A percentile compares a stretch with the other conserved stretches of the same genome.
Evolutionary conservation across 1,140 invertebrate species (phyloP).

Genomic region (Sitobion miscanthi): DNA sequence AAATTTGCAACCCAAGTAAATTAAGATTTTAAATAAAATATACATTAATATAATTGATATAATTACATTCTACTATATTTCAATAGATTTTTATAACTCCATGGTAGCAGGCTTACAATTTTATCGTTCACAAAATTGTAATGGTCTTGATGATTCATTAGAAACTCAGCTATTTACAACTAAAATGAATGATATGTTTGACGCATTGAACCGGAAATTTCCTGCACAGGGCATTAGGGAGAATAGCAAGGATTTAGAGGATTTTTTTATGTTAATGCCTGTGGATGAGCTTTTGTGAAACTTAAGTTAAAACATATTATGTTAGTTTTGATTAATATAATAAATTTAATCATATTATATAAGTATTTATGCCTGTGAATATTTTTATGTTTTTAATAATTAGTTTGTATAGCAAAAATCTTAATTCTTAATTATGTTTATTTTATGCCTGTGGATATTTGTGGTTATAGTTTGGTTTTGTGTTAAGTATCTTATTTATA

Average conservation of each 20-base stretch:
- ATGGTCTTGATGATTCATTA: not conserved
- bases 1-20: not conserved
- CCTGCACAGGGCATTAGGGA: not conserved
- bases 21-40: not conserved
- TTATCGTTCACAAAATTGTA: not conserved
- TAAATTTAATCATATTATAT: not conserved
- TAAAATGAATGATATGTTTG: not conserved
- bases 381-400: not conserved
- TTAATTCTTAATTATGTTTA: not conserved
- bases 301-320: not conserved
- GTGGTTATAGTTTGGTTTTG: too few relatives aligned
- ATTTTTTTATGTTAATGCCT: not conserved
- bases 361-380: not conserved
- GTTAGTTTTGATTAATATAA: not conserved
- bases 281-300: not conserved
- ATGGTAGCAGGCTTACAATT: not conserved
- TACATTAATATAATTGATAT: not conserved
- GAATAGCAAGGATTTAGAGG: slow-evolving; percentile 5
- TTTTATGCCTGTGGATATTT: not conserved
- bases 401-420: not conserved
- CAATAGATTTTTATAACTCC: not conserved
- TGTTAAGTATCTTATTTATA: too few relatives aligned
- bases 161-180: not conserved
- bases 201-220: not conserved
- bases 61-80: not conserved